A percentile compares a stretch with the other conserved stretches of the same genome.
Conservation (phyloP, 1,140 invertebrate genomes). For the Stegodyphus dumicola region DNA sequence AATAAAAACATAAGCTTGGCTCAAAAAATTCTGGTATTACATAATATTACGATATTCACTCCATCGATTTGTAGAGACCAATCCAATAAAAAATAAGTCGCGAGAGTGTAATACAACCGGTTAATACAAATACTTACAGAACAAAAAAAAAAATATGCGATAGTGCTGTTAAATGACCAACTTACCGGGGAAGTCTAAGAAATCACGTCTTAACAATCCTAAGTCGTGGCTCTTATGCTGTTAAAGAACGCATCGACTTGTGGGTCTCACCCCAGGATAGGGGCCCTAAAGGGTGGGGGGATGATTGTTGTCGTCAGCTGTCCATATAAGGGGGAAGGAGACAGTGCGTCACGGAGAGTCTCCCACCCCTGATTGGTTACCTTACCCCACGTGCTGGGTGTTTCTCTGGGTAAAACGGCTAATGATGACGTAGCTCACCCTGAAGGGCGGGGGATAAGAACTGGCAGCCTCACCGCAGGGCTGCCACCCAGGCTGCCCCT, state of each 20-base stretch:
- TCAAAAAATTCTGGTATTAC: not conserved
- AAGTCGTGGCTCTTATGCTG: slow-evolving; percentile 39
- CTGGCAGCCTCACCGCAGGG: slow-evolving; percentile 50
- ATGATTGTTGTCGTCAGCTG: slow-evolving; percentile 62
- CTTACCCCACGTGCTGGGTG: slow-evolving; percentile 63
- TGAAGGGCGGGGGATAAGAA: slow-evolving; percentile 60
- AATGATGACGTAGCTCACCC: slow-evolving; percentile 62
- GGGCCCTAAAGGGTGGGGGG: slow-evolving; percentile 54
- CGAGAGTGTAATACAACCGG: too few species aligned
- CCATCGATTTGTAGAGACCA: not conserved
- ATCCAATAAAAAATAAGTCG: not conserved
- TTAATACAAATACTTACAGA: not conserved
- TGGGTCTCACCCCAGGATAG: slow-evolving; percentile 58
- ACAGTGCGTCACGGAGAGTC: slow-evolving; percentile 60
- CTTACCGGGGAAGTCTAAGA: slow-evolving; percentile 25
- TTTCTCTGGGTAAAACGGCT: slow-evolving; percentile 62
- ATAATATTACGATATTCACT: not conserved
- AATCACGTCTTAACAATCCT: slow-evolving; percentile 42
- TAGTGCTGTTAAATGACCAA: slow-evolving; percentile 4
- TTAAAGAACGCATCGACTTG: slow-evolving; percentile 53
- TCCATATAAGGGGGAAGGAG: slow-evolving; percentile 62
- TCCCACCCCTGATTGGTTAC: slow-evolving; percentile 61
- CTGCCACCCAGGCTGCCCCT: slow-evolving; percentile 40
- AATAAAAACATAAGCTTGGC: not conserved
- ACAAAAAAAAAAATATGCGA: not conserved